A percentile compares a stretch with the other conserved stretches of the same genome.
phyloP scores from a whole-genome alignment of 2,797 vertebrate species.

The Coccyzus lansbergi region DNA sequence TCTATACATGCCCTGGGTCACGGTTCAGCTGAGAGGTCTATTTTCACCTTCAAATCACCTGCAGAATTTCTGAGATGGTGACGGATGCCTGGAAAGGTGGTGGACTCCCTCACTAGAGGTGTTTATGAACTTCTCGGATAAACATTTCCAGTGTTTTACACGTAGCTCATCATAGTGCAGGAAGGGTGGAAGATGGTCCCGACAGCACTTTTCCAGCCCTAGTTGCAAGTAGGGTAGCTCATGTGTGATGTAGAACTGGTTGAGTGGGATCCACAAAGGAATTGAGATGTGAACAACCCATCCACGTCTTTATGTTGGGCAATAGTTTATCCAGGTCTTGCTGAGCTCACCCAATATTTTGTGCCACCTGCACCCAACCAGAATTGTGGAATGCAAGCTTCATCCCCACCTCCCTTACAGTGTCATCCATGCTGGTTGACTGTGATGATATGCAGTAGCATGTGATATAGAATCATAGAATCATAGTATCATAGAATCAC shows the following conservation, averaged over 20 bases:
- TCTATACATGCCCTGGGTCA: background rate
- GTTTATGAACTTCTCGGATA: background rate
- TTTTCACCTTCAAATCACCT: background rate
- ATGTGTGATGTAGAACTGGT: fast-evolving
- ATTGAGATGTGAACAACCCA: background rate
- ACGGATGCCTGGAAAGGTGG: background rate
- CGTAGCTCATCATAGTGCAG: background rate
- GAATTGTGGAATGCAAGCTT: background rate
- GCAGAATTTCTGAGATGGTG: background rate
- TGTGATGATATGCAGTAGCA: background rate
- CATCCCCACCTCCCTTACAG: background rate
- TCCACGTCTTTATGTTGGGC: background rate
- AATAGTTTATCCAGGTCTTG: background rate
- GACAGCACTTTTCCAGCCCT: background rate
- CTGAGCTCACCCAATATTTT: background rate
- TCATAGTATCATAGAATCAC: too few species aligned
- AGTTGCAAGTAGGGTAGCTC: background rate
- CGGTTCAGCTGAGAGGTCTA: background rate
- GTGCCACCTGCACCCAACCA: background rate
- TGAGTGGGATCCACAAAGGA: background rate
- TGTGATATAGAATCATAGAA: too few species aligned
- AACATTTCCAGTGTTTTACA: background rate
- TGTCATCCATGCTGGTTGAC: background rate
- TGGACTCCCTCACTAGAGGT: background rate
- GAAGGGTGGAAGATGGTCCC: background rate